These are phyloP conservation scores for Tokudaia tokunoshimensis DNA, from an alignment of 2,797 vertebrate species.

Conservation along the genomic window DNA sequence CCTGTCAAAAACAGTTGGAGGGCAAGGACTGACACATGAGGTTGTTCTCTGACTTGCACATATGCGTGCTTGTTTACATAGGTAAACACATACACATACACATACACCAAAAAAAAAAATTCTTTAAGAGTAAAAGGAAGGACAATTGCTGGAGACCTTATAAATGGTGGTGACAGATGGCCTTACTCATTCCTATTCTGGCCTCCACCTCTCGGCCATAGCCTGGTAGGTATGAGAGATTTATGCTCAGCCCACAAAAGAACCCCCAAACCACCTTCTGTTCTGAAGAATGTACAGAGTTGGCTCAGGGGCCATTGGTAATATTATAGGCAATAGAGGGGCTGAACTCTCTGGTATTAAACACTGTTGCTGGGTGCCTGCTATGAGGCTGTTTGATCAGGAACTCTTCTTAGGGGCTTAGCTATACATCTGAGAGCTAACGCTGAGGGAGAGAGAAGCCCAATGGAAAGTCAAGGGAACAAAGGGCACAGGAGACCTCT, in stretches of 20 bases:
- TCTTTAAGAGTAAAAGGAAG: not conserved
- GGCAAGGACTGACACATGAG: not conserved
- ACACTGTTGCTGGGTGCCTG: not conserved
- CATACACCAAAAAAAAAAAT: not conserved
- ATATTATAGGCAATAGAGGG: not conserved
- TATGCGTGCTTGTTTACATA: not conserved
- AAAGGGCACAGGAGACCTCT: not conserved
- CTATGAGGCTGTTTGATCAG: not conserved
- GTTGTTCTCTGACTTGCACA: not conserved
- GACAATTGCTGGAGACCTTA: not conserved
- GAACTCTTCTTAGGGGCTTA: not conserved
- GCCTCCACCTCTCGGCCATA: not conserved
- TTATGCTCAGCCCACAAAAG: not conserved
- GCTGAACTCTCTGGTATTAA: not conserved
- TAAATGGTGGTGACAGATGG: not conserved
- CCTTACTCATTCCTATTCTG: not conserved
- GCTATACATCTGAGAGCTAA: not conserved
- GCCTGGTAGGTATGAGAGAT: not conserved
- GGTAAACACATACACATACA: not conserved
- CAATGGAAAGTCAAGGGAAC: not conserved
- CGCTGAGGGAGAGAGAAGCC: not conserved
- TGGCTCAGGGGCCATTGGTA: not conserved
- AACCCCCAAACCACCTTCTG: not conserved
- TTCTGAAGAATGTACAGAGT: not conserved
- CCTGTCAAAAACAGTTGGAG: not conserved